Percentiles rank a stretch among this genome's conserved stretches.
Conservation (phyloP, 2,888 invertebrate genomes). For the Lasius fuliginosus region DNA sequence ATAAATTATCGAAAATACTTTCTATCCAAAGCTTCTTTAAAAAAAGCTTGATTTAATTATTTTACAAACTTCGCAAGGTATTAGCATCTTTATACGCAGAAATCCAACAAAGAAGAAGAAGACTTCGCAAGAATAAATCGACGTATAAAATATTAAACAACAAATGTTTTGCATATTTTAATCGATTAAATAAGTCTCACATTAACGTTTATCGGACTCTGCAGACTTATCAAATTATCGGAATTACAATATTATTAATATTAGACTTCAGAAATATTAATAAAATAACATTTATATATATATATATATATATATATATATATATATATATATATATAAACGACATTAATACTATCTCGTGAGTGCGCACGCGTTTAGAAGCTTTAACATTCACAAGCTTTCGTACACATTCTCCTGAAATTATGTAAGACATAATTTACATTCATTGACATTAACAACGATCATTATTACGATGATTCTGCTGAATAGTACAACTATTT, state of each 20-base stretch:
- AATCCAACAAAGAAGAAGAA: background rate
- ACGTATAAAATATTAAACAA: background rate
- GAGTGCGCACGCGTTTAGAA: conserved; percentile 50
- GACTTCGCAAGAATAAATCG: background rate
- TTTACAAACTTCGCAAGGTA: background rate
- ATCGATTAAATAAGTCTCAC: background rate
- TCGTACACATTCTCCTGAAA: conserved; percentile 51
- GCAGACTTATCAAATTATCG: conserved; percentile 64
- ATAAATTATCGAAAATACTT: conserved; percentile 41
- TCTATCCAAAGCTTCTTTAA: conserved; percentile 19
- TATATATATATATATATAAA: conserved; percentile 16
- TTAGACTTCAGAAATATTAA: conserved; percentile 27
- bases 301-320: background rate
- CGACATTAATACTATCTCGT: conserved; percentile 71
- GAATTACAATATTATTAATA: conserved; percentile 35
- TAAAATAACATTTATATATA: conserved; percentile 19
- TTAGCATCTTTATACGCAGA: background rate
- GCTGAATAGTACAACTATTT: background rate
- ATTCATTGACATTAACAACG: background rate
- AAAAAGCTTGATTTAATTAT: background rate
- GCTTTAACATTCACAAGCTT: conserved; percentile 42
- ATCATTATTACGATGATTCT: background rate
- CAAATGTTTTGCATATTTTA: conserved; percentile 13
- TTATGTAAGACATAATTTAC: background rate
- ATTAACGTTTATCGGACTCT: background rate